Evolutionary conservation across 2,113 vertebrate genomes (phyloP).

Genomic region (Columba livia): DNA sequence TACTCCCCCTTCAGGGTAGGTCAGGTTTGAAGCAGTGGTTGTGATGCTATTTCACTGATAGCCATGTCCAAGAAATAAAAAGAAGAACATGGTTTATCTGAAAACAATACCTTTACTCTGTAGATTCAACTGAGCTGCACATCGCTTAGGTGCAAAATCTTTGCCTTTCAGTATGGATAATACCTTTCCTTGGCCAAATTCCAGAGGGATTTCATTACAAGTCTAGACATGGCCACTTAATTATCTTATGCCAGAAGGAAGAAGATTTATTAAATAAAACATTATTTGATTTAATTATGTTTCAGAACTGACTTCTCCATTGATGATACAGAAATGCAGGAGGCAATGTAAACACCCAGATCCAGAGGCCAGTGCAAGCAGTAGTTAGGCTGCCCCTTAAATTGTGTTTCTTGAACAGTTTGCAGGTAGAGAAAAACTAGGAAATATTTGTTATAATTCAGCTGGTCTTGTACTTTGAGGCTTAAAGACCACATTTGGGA

Average conservation of each 20-base stretch:
- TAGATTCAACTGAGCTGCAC: neutral
- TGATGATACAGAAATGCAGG: neutral
- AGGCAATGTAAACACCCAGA: neutral
- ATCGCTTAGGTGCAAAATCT: neutral
- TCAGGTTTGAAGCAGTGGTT: neutral
- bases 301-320: neutral
- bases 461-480: neutral
- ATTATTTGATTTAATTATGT: neutral
- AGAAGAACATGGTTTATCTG: neutral
- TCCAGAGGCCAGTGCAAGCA: neutral
- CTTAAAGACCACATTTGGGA: neutral
- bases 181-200: neutral
- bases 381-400: neutral
- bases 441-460: neutral
- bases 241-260: neutral
- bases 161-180: neutral
- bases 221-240: neutral
- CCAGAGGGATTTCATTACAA: neutral
- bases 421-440: neutral
- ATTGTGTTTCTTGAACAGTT: neutral
- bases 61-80: neutral
- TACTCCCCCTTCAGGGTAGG: neutral
- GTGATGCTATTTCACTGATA: neutral
- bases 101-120: neutral
- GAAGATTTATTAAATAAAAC: neutral